Evolutionary conservation across 1,140 invertebrate genomes (phyloP).

Genomic region (Ruditapes philippinarum): DNA sequence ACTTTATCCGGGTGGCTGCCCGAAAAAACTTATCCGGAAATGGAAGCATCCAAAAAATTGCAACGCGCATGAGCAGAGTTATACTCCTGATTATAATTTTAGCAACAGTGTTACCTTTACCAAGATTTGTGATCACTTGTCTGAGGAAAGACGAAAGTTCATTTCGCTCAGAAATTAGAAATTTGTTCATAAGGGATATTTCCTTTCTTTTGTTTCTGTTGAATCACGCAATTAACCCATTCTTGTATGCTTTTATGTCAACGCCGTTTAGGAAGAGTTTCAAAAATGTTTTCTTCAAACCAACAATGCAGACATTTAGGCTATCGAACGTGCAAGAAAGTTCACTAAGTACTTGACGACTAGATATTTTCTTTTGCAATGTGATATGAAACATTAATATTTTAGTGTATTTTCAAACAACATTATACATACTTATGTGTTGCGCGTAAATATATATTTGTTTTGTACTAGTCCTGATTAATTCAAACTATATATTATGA

Average conservation of each 20-base stretch:
- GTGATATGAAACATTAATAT: no score
- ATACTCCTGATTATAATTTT: conserved; percentile 14
- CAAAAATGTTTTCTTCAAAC: background rate
- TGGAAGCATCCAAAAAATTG: background rate
- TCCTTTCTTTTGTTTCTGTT: conserved; percentile 1
- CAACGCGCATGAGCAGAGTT: conserved; percentile 42
- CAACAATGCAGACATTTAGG: no score
- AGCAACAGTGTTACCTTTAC: conserved; percentile 9
- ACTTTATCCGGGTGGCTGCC: background rate
- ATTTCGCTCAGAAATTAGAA: background rate
- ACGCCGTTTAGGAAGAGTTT: background rate
- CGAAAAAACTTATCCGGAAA: background rate
- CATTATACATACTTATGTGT: no score
- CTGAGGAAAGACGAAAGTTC: background rate
- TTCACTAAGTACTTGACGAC: no score
- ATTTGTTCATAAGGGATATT: background rate
- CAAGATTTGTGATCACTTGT: background rate
- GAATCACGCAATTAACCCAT: conserved; percentile 36
- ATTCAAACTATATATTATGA: no score
- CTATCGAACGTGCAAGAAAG: no score
- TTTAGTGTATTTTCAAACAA: no score
- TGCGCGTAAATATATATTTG: no score
- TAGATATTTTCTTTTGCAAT: no score
- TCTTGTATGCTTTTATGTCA: conserved; percentile 32
- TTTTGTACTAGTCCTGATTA: no score